These are phyloP conservation scores for Chinchilla lanigera DNA, from an alignment of 2,113 vertebrate species.

Conservation along the genomic window DNA sequence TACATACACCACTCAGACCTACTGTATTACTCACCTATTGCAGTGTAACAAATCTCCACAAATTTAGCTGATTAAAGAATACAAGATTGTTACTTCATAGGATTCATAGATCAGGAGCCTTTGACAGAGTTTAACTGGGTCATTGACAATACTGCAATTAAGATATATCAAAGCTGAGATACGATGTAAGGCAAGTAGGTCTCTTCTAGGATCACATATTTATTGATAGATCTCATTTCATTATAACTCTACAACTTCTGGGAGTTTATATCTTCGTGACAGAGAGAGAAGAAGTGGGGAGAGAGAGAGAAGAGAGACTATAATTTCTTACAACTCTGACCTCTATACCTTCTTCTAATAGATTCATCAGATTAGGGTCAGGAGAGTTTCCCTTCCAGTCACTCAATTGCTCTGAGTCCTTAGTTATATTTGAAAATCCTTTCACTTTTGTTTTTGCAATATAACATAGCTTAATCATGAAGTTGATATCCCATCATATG, in stretches of 20 bases:
- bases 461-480: background rate
- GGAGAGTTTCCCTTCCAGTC: background rate
- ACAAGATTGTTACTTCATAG: background rate
- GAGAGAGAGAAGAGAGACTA: background rate
- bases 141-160: background rate
- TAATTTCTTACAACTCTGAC: background rate
- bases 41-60: background rate
- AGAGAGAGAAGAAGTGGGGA: background rate
- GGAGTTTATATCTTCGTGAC: background rate
- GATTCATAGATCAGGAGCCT: background rate
- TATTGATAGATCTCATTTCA: background rate
- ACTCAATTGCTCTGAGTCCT: background rate
- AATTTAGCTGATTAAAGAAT: background rate
- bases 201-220: background rate
- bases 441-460: background rate
- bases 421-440: background rate
- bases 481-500: background rate
- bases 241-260: background rate
- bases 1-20: background rate
- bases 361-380: background rate
- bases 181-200: background rate
- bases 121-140: background rate
- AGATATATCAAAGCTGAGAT: background rate
- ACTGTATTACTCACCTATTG: background rate
- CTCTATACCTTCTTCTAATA: background rate